Conservation (phyloP, 2,797 vertebrate genomes). For the Sebastes nivosus region DNA sequence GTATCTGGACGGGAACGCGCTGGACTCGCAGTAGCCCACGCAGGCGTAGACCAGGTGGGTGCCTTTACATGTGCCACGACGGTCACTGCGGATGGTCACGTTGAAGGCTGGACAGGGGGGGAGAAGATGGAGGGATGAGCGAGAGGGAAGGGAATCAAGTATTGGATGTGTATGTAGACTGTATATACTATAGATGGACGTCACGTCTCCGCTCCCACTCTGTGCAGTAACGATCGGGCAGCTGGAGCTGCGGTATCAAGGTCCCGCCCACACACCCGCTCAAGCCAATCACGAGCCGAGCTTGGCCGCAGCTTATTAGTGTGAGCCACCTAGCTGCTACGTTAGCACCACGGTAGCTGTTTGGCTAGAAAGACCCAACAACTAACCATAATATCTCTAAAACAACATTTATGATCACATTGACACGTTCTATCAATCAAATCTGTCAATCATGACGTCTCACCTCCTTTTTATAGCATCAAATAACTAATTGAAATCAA, state of each 20-base stretch:
- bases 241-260: no score
- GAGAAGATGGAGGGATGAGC: not conserved
- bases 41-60: constrained; percentile 87
- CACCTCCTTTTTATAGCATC: no score
- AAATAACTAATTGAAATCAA: no score
- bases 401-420: not conserved
- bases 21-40: constrained; percentile 92
- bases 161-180: not conserved
- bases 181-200: no score
- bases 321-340: no score
- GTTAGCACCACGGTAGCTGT: no score
- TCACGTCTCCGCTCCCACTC: not conserved
- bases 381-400: not conserved
- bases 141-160: not conserved
- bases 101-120: constrained; percentile 84
- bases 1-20: constrained; percentile 90
- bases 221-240: no score
- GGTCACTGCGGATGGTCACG: constrained; percentile 88
- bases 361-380: not conserved
- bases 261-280: no score
- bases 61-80: constrained; percentile 84
- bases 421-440: no score
- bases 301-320: no score
- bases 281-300: no score
- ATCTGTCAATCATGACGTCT: no score